These are phyloP conservation scores for Periphyllus acericola DNA, from an alignment of 2,888 invertebrate genomes.

Conservation along the genomic window DNA sequence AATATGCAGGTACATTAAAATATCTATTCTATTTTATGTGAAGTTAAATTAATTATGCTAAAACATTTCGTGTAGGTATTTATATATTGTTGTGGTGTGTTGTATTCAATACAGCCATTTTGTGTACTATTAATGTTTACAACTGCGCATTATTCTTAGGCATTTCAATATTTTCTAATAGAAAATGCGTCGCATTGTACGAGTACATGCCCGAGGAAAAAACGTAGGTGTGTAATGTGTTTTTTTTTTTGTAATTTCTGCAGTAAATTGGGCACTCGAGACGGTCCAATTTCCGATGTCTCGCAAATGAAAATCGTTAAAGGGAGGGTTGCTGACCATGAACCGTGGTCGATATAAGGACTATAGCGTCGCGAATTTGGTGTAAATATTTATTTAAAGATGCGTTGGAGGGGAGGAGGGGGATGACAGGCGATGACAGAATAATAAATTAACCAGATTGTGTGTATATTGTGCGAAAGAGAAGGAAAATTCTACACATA, in stretches of 20 bases:
- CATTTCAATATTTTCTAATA: neutral
- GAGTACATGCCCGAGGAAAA: neutral
- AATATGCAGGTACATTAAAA: neutral
- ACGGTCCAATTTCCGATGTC: neutral
- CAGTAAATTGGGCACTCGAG: neutral
- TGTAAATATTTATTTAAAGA: neutral
- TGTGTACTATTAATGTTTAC: neutral
- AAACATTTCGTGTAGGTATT: neutral
- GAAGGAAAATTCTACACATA: neutral
- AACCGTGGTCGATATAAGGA: neutral
- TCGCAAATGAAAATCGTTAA: neutral
- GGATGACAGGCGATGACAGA: neutral
- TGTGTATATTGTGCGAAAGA: neutral
- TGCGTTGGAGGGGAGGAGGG: neutral
- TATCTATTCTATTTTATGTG: constrained; percentile 3
- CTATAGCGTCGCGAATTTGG: no score
- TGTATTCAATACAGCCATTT: neutral
- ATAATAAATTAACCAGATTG: neutral
- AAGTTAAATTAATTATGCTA: constrained; percentile 1
- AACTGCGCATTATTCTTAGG: neutral
- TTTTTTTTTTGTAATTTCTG: neutral
- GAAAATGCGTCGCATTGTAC: neutral
- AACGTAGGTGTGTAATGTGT: no score
- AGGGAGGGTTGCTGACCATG: neutral
- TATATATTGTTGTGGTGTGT: neutral